phyloP scores from a whole-genome alignment of 2,113 vertebrate genomes.

The Gambusia affinis region DNA sequence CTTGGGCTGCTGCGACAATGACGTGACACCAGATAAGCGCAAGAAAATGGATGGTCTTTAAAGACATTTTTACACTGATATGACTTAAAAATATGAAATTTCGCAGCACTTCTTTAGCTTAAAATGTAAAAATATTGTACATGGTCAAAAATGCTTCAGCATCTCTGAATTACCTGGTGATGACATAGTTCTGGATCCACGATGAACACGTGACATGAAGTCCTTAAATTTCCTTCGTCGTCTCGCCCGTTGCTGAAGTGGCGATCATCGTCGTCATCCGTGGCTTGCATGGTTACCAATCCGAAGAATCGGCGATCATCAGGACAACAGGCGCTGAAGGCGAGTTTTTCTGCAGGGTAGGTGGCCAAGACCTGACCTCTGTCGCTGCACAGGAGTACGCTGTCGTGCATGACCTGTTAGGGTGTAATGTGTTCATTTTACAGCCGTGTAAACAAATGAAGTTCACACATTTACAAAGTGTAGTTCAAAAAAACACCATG shows the following conservation, averaged over 20 bases:
- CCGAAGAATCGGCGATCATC: slow-evolving; percentile 95
- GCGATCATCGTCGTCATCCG: slow-evolving; percentile 82
- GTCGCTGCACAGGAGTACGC: slow-evolving; percentile 90
- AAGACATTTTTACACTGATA: no score
- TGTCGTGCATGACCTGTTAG: slow-evolving; percentile 89
- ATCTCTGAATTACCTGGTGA: slow-evolving; percentile 79
- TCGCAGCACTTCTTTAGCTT: no score
- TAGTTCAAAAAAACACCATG: neutral
- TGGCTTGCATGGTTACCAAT: slow-evolving; percentile 94
- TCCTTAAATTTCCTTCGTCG: slow-evolving; percentile 87
- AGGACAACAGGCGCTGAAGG: slow-evolving; percentile 95
- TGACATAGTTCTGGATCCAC: slow-evolving; percentile 95
- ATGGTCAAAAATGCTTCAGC: no score
- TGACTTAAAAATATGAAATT: no score
- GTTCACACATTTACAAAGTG: neutral
- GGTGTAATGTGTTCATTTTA: slow-evolving; percentile 5
- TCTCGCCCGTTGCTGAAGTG: slow-evolving; percentile 80
- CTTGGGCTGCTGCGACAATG: no score
- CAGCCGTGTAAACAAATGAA: neutral
- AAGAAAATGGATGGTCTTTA: no score
- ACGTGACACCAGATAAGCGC: no score
- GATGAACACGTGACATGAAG: slow-evolving; percentile 97
- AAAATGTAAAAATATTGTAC: no score
- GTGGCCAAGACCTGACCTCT: slow-evolving; percentile 85
- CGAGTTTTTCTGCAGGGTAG: slow-evolving; percentile 95